Conservation (phyloP, 2,113 vertebrate genomes). For the Caranx melampygus region DNA sequence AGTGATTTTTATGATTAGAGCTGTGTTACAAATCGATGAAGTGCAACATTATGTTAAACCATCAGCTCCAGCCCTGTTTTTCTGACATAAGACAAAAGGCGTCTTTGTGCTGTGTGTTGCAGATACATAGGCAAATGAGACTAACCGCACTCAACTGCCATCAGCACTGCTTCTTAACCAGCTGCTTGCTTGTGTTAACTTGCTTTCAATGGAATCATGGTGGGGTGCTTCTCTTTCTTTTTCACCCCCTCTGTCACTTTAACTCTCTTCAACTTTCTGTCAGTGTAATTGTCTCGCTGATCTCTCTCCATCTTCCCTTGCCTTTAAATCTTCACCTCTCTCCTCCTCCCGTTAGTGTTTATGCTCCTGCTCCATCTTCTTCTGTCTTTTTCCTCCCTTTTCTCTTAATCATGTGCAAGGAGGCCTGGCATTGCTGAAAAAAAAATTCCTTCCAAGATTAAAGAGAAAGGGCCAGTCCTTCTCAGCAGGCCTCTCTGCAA, state of each 20-base stretch:
- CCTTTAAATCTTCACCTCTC: background rate
- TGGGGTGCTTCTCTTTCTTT: conserved; percentile 13
- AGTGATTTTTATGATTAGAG: conserved; percentile 29
- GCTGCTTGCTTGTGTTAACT: conserved; percentile 54
- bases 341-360: background rate
- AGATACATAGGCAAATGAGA: conserved; percentile 72
- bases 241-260: background rate
- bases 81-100: conserved; percentile 56
- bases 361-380: conserved; percentile 12
- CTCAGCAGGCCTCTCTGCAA: conserved; percentile 51
- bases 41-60: conserved; percentile 36
- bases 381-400: conserved; percentile 17
- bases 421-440: conserved; percentile 33
- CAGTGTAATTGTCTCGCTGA: background rate
- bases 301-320: conserved; percentile 6
- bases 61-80: conserved; percentile 40
- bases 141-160: conserved; percentile 67
- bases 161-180: conserved; percentile 21
- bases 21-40: conserved; percentile 32
- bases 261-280: background rate
- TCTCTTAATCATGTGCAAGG: conserved; percentile 36
- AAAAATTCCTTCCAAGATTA: conserved; percentile 81
- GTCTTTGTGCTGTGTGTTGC: conserved; percentile 58
- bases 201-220: conserved; percentile 50
- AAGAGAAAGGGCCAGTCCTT: conserved; percentile 59